Percentiles rank a stretch among this genome's conserved stretches.
phyloP scores from a whole-genome alignment of 1,140 invertebrate species.

The Drosophila kohkoa region DNA sequence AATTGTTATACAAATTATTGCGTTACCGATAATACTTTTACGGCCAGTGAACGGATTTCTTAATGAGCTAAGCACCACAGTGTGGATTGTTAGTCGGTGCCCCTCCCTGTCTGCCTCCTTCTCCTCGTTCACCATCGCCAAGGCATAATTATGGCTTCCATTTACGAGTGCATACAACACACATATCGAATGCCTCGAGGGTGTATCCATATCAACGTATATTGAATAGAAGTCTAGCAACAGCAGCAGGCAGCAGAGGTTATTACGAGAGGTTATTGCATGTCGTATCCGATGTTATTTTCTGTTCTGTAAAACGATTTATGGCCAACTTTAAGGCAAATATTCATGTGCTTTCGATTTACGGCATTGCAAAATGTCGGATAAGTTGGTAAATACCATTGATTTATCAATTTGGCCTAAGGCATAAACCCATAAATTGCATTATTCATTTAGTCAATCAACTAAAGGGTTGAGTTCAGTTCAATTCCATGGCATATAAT shows the following conservation, averaged over 20 bases:
- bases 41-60: slow-evolving; percentile 68
- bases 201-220: neutral
- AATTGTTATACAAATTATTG: slow-evolving; percentile 60
- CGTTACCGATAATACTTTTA: slow-evolving; percentile 75
- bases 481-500: too few relatives aligned
- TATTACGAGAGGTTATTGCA: slow-evolving; percentile 29
- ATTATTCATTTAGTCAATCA: slow-evolving; percentile 1
- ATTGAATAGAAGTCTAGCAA: slow-evolving; percentile 15
- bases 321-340: slow-evolving; percentile 60
- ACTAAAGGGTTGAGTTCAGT: neutral
- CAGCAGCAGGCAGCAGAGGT: neutral
- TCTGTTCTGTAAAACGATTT: slow-evolving; percentile 49
- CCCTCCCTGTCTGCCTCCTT: too few relatives aligned
- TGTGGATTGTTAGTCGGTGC: slow-evolving; percentile 9
- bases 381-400: slow-evolving; percentile 39
- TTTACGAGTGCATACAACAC: slow-evolving; percentile 7
- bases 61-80: slow-evolving; percentile 60
- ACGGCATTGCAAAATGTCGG: slow-evolving; percentile 42
- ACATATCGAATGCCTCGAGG: neutral
- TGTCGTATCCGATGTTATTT: slow-evolving; percentile 44
- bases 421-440: slow-evolving; percentile 5
- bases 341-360: slow-evolving; percentile 59
- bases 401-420: slow-evolving; percentile 54
- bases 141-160: slow-evolving; percentile 39
- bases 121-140: neutral